These are phyloP conservation scores for Tachysurus vachellii DNA, from an alignment of 2,113 vertebrate genomes.

Conservation along the genomic window DNA sequence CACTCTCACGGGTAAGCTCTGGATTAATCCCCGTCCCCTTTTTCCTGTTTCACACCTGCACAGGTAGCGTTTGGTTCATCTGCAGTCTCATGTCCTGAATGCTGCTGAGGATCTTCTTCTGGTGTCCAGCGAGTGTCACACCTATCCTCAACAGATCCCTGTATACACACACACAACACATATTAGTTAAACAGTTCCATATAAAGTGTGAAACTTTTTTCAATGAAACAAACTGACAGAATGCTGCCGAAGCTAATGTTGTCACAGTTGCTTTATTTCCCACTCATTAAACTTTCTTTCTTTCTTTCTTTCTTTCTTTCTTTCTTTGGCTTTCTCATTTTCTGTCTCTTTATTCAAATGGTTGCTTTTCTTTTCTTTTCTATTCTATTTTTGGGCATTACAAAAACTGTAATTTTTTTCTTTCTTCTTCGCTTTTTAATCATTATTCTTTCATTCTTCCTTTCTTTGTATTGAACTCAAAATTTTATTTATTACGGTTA, in stretches of 20 bases:
- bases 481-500: neutral
- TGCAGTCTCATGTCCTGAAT: conserved; percentile 99
- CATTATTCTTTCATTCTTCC: neutral
- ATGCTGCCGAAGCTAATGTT: neutral
- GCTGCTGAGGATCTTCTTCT: conserved; percentile 98
- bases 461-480: neutral
- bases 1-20: conserved; percentile 67
- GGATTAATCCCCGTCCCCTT: conserved; percentile 64
- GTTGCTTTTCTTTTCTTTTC: neutral
- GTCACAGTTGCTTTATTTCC: neutral
- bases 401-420: neutral
- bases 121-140: conserved; percentile 95
- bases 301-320: neutral
- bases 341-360: neutral
- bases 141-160: conserved; percentile 98
- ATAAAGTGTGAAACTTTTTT: neutral
- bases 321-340: neutral
- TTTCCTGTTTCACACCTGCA: conserved; percentile 88
- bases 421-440: neutral
- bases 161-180: conserved; percentile 38
- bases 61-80: conserved; percentile 98
- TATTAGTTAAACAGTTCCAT: neutral
- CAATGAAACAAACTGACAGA: neutral
- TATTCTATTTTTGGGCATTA: neutral
- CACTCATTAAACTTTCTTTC: neutral